Evolutionary conservation across 92 coral and sea anemone genomes (phyloP).

Genomic region (Meandrina meandrites): DNA sequence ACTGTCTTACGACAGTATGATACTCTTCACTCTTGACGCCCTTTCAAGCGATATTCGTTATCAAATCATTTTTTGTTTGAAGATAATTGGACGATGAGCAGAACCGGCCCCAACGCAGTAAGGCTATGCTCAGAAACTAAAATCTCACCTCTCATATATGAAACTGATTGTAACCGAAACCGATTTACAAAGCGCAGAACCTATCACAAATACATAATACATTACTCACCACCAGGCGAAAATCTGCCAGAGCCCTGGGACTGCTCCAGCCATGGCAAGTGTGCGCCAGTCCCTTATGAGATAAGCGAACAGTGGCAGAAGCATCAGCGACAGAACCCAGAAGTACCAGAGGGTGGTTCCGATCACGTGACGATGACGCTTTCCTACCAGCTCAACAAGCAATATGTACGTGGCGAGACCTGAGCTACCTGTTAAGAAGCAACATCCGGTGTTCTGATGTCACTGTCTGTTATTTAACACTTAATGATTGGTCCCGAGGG

Average conservation of each 20-base stretch:
- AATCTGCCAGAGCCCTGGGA: slow-evolving; percentile 52
- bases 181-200: neutral
- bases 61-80: too few relatives aligned
- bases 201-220: neutral
- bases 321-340: slow-evolving; percentile 48
- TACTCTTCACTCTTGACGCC: too few relatives aligned
- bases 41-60: too few relatives aligned
- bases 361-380: slow-evolving; percentile 43
- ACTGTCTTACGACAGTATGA: too few relatives aligned
- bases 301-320: slow-evolving; percentile 33
- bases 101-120: too few relatives aligned
- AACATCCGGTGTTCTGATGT: too few relatives aligned
- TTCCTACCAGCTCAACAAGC: slow-evolving; percentile 49
- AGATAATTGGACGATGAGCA: too few relatives aligned
- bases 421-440: slow-evolving; percentile 23
- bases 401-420: slow-evolving; percentile 41
- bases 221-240: slow-evolving; percentile 57
- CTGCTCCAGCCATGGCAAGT: slow-evolving; percentile 49
- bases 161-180: too few relatives aligned
- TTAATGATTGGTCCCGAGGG: too few relatives aligned
- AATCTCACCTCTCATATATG: too few relatives aligned
- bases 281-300: slow-evolving; percentile 60
- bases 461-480: too few relatives aligned
- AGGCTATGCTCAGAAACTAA: too few relatives aligned
- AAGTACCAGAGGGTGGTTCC: slow-evolving; percentile 43